phyloP scores from a whole-genome alignment of 2,113 vertebrate species.

The Solea senegalensis region DNA sequence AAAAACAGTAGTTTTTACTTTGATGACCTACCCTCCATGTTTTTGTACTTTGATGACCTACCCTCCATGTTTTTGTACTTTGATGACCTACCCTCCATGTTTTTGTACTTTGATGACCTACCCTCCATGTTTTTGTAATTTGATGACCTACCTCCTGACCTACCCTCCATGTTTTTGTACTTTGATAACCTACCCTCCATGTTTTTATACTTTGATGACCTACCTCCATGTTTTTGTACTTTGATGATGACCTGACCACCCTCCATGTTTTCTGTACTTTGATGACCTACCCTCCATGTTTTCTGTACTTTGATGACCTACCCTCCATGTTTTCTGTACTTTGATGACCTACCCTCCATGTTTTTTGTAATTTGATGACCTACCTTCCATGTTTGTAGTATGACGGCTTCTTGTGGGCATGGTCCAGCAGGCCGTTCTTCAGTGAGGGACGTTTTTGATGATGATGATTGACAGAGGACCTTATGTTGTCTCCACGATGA shows the following conservation, averaged over 20 bases:
- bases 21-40: slow-evolving; percentile 35
- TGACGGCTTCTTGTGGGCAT: slow-evolving; percentile 36
- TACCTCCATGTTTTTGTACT: slow-evolving; percentile 55
- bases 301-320: slow-evolving; percentile 34
- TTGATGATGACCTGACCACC: slow-evolving; percentile 34
- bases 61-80: too few relatives aligned
- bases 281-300: slow-evolving; percentile 38
- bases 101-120: slow-evolving; percentile 22
- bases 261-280: too few relatives aligned
- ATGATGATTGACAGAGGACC: slow-evolving; percentile 52
- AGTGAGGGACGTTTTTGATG: slow-evolving; percentile 39
- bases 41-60: slow-evolving; percentile 55
- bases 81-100: slow-evolving; percentile 34
- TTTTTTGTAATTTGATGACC: slow-evolving; percentile 19
- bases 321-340: too few relatives aligned
- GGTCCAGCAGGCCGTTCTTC: slow-evolving; percentile 53
- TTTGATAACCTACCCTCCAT: slow-evolving; percentile 9
- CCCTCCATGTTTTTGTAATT: slow-evolving; percentile 47
- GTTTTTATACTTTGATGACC: not conserved
- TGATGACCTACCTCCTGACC: too few relatives aligned
- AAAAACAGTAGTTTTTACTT: not conserved
- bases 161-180: slow-evolving; percentile 60
- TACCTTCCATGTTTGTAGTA: slow-evolving; percentile 57
- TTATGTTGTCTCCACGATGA: slow-evolving; percentile 41
- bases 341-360: slow-evolving; percentile 28